A percentile compares a stretch with the other conserved stretches of the same genome.
Evolutionary conservation across 2,888 invertebrate genomes (phyloP).

Genomic region (Stratiomys singularior): DNA sequence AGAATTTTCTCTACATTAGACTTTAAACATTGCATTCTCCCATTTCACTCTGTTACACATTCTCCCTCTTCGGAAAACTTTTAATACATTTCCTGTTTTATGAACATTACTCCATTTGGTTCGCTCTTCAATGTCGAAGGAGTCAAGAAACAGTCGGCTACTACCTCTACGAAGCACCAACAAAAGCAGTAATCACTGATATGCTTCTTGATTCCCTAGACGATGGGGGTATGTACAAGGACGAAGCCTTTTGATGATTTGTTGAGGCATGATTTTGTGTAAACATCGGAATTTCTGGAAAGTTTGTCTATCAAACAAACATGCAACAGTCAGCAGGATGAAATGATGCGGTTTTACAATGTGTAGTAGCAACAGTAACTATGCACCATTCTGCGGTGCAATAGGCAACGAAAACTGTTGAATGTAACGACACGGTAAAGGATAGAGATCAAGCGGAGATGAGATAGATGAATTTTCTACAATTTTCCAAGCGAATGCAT

Average conservation of each 20-base stretch:
- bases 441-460: not conserved
- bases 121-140: not conserved
- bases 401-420: not conserved
- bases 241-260: not conserved
- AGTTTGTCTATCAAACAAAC: constrained; percentile 21
- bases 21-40: not conserved
- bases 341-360: not conserved
- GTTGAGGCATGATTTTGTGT: not conserved
- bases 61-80: constrained; percentile 1
- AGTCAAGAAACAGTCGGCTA: not conserved
- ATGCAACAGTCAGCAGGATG: not conserved
- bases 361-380: not conserved
- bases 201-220: too few relatives aligned
- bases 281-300: not conserved
- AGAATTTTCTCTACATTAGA: not conserved
- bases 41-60: constrained; percentile 1
- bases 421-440: not conserved
- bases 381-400: too few relatives aligned
- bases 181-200: too few relatives aligned
- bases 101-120: not conserved
- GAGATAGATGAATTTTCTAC: not conserved
- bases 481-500: constrained; percentile 19
- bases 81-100: constrained; percentile 38
- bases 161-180: not conserved
- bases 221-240: not conserved